phyloP scores from a whole-genome alignment of 2,888 invertebrate genomes.

The Abrostola tripartita region DNA sequence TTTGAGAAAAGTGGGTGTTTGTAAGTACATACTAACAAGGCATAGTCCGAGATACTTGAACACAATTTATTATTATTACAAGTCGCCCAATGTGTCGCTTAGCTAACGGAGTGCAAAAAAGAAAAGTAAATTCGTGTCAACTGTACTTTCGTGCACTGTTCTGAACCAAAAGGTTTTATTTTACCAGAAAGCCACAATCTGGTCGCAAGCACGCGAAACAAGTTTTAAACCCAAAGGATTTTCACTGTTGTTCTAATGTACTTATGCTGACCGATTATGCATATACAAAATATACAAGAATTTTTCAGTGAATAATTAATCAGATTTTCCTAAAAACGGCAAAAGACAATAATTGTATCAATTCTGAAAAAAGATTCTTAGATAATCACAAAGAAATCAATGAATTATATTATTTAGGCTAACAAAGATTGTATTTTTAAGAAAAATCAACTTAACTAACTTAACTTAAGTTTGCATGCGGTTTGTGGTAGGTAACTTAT shows the following conservation, averaged over 20 bases:
- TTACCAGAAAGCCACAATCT: slow-evolving; percentile 32
- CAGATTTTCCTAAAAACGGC: no score
- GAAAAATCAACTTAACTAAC: no score
- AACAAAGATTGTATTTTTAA: no score
- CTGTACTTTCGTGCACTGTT: slow-evolving; percentile 36
- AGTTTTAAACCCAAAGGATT: slow-evolving; percentile 31
- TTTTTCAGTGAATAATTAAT: no score
- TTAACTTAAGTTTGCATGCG: no score
- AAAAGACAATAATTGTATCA: slow-evolving; percentile 12
- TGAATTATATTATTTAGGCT: no score
- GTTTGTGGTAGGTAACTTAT: no score
- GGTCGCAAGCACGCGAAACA: slow-evolving; percentile 44
- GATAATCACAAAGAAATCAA: no score
- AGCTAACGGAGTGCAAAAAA: slow-evolving; percentile 1
- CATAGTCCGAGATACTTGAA: no score
- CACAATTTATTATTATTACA: neutral
- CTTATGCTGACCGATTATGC: neutral
- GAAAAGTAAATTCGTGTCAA: slow-evolving; percentile 33
- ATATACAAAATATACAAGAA: no score
- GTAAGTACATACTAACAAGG: no score
- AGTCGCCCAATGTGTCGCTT: neutral
- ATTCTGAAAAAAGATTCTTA: slow-evolving; percentile 7
- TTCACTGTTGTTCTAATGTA: slow-evolving; percentile 20
- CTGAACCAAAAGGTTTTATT: slow-evolving; percentile 43
- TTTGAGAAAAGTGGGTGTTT: neutral